Base-by-base conservation (phyloP, 2,888 invertebrate species). In the Horisme vitalbata region DNA sequence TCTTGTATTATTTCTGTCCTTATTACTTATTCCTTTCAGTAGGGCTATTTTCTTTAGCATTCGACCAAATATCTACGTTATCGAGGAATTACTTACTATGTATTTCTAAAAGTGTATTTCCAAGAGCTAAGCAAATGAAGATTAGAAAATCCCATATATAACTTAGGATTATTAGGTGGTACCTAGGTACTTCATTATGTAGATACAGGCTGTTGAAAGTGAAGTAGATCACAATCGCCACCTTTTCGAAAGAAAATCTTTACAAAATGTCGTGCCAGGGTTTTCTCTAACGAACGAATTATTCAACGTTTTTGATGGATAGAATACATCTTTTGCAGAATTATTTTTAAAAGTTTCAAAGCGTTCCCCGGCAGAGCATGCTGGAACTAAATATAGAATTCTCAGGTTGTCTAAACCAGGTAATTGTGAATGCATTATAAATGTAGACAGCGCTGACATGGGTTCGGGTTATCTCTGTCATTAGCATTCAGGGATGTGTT, bases 401-500 rank as follows among this genome's bases (percentile, higher is more conserved):
- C 11, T 31, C 31, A 27, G 31, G 13, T 23, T 38, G 34, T 37
- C 30, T 8, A 26, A 36, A 9, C 20, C 41, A 50, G 39, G 36
- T 37, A 50, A 41, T 30, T 31, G 34, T 34, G 3, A 27, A 37
- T 45, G 24, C 11, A 37, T 27, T 48, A 41, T 34, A 43, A 39
- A 52, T 35, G 44, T 35, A 52, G 45, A 50, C 46, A 50, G 56
- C 57, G 57, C 37, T 61, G 53, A 52, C 54, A 55, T 45, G 49
- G 38, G 59, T 49, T 49, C 47, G 46, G 47, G 59, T 65, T 71
- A 71, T 72, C 72, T 73, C 61, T 70, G 77, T 75, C 83, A 86
- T 88, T 86, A 83, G 71, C 70, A 86, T 86, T 77, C 84, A 73
- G 73, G 74, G 72, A 65, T 68, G 56, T 68, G 63, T 57, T 57